Evolutionary conservation across 2,888 invertebrate genomes (phyloP).

Genomic region (Boloria selene): DNA sequence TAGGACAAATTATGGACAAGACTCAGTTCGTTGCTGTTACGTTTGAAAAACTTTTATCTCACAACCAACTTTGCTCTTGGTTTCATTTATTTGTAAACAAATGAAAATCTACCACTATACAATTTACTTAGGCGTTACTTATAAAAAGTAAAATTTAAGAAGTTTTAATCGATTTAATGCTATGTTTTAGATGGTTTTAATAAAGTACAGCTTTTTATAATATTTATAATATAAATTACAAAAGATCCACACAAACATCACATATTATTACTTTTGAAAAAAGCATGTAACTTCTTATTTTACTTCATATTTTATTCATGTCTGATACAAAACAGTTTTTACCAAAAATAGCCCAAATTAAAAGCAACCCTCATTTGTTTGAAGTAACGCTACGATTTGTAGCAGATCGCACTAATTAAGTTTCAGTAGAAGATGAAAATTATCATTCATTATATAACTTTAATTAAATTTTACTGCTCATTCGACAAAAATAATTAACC

Average conservation of each 20-base stretch:
- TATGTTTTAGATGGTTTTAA: too few species aligned
- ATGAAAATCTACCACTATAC: not conserved
- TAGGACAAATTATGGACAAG: slow-evolving; percentile 10
- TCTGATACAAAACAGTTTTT: slow-evolving; percentile 24
- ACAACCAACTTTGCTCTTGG: slow-evolving; percentile 1
- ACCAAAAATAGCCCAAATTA: slow-evolving; percentile 43
- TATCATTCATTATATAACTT: slow-evolving; percentile 23
- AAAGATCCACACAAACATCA: too few species aligned
- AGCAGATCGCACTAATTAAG: slow-evolving; percentile 43
- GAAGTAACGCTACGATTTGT: slow-evolving; percentile 48
- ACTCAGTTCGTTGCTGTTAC: slow-evolving; percentile 12
- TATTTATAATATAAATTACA: too few species aligned
- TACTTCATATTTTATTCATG: slow-evolving; percentile 1
- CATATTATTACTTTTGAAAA: not conserved
- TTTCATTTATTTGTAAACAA: slow-evolving; percentile 9
- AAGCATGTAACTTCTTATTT: too few species aligned
- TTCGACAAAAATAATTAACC: slow-evolving; percentile 10
- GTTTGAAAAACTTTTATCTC: slow-evolving; percentile 12
- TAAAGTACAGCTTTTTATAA: too few species aligned
- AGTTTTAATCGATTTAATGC: too few species aligned
- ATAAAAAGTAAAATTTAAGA: too few species aligned
- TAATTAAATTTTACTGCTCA: slow-evolving; percentile 30
- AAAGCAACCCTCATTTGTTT: slow-evolving; percentile 51
- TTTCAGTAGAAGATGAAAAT: slow-evolving; percentile 36
- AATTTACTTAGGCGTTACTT: too few species aligned